Evolutionary conservation across 2,888 invertebrate genomes (phyloP).

Genomic region (Mesorhabditis spiculigera): DNA sequence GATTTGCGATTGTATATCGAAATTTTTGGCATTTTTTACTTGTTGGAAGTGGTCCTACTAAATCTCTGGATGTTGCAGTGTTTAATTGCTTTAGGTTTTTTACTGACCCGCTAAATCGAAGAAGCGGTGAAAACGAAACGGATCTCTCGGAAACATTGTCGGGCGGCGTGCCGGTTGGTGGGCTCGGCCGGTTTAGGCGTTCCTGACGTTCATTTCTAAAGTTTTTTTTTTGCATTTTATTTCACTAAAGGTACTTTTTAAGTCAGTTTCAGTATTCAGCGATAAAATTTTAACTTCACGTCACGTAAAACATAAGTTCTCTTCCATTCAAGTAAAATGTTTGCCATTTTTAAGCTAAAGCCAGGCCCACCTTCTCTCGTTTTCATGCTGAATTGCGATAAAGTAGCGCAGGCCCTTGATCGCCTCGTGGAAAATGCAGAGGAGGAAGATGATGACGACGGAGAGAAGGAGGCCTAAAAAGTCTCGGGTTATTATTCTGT

Average conservation of each 20-base stretch:
- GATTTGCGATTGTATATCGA: too few species aligned
- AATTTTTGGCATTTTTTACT: too few species aligned
- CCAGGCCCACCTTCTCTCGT: slow-evolving; percentile 8
- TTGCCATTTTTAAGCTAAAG: background rate
- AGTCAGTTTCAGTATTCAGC: too few species aligned
- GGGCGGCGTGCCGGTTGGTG: slow-evolving; percentile 10
- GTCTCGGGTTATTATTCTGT: background rate
- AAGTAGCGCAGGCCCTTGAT: slow-evolving; percentile 39
- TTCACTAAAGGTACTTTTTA: background rate
- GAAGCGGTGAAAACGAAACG: slow-evolving; percentile 29
- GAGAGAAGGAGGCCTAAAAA: slow-evolving; percentile 47
- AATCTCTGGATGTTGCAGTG: too few species aligned
- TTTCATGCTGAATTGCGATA: slow-evolving; percentile 30
- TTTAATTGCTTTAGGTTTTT: background rate
- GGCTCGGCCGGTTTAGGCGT: background rate
- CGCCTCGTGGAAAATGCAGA: slow-evolving; percentile 49
- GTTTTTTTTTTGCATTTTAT: background rate
- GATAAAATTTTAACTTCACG: too few species aligned
- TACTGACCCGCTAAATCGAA: slow-evolving; percentile 28
- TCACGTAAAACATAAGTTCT: too few species aligned
- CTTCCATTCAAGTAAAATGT: background rate
- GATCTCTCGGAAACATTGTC: slow-evolving; percentile 28
- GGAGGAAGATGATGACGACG: slow-evolving; percentile 44
- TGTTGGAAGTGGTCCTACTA: too few species aligned
- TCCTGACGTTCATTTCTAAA: background rate